phyloP scores from a whole-genome alignment of 2,888 invertebrate species.

The Isoperla grammatica region DNA sequence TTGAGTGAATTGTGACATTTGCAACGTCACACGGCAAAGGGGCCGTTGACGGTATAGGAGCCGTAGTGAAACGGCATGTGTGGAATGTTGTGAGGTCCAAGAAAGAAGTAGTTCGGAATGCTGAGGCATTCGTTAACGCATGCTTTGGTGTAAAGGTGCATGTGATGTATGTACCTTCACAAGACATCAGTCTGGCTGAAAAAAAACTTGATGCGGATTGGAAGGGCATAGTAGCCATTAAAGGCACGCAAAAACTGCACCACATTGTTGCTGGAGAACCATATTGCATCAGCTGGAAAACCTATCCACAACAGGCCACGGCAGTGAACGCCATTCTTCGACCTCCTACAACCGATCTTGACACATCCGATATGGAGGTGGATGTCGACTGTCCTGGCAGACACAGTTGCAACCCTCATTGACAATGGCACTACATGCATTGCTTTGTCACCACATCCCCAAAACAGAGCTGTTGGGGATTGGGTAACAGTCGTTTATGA shows the following conservation, averaged over 20 bases:
- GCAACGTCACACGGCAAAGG: slow-evolving; percentile 14
- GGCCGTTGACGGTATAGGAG: slow-evolving; percentile 8
- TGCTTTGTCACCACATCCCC: too few species aligned
- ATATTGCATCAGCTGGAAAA: neutral
- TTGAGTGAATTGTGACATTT: neutral
- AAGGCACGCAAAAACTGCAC: neutral
- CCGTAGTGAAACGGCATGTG: slow-evolving; percentile 8
- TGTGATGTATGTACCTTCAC: neutral
- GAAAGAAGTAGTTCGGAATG: neutral
- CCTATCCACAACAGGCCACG: neutral
- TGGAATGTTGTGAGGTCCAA: neutral
- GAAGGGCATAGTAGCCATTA: neutral
- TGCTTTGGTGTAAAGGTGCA: neutral
- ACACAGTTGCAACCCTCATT: too few species aligned
- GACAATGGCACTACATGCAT: too few species aligned
- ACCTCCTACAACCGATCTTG: neutral
- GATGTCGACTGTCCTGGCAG: too few species aligned
- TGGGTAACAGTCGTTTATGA: neutral
- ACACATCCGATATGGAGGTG: too few species aligned
- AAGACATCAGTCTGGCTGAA: neutral
- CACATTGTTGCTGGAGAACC: neutral
- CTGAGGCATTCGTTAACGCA: neutral
- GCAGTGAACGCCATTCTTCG: neutral
- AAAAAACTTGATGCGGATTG: neutral
- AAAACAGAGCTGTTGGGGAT: neutral